Evolutionary conservation across 2,113 vertebrate genomes (phyloP).

Genomic region (Hepsetus odoe): DNA sequence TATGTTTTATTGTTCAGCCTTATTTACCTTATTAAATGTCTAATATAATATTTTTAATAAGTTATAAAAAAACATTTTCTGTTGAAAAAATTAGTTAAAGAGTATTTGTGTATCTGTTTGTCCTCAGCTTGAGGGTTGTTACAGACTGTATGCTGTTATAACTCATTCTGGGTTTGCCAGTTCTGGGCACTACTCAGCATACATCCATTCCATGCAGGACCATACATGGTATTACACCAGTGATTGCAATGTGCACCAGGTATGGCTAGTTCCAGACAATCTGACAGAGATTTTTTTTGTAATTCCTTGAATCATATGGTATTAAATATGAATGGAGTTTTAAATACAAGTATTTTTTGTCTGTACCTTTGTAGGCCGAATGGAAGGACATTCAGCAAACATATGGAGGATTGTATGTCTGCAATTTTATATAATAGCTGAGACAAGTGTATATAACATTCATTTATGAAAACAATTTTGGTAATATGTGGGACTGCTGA

Average conservation of each 20-base stretch:
- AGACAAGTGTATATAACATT: too few relatives aligned
- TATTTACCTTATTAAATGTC: not conserved
- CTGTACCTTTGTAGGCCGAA: constrained; percentile 49
- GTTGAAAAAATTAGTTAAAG: not conserved
- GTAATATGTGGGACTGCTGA: too few relatives aligned
- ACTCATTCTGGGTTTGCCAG: constrained; percentile 63
- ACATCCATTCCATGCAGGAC: constrained; percentile 38
- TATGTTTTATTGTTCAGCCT: constrained; percentile 10
- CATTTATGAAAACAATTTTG: too few relatives aligned
- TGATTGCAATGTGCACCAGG: constrained; percentile 57
- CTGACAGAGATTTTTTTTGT: not conserved
- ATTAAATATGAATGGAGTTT: not conserved
- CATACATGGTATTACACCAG: constrained; percentile 65
- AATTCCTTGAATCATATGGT: not conserved
- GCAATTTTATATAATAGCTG: not conserved
- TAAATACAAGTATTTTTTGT: not conserved
- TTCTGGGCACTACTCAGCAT: constrained; percentile 73
- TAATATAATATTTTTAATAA: too few relatives aligned
- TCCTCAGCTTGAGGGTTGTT: constrained; percentile 55
- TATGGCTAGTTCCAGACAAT: constrained; percentile 21
- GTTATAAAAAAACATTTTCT: not conserved
- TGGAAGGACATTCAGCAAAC: constrained; percentile 62
- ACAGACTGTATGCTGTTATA: constrained; percentile 72
- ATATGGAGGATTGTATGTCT: constrained; percentile 60
- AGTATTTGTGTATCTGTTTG: constrained; percentile 9